These are phyloP conservation scores for Echinometra lucunter DNA, from an alignment of 53 echinoderm and acorn worm species.

Conservation along the genomic window DNA sequence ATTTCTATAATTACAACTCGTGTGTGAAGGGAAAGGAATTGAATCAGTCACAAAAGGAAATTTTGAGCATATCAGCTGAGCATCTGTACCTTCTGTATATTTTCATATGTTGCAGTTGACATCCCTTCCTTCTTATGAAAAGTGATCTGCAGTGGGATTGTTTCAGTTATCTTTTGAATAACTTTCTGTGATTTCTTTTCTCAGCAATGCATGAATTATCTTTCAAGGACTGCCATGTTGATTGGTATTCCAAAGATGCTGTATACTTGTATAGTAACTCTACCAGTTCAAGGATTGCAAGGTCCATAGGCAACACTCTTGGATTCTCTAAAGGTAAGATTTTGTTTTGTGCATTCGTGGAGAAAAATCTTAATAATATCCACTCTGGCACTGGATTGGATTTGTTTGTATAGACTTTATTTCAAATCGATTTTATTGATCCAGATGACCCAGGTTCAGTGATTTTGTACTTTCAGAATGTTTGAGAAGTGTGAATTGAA, in stretches of 20 bases:
- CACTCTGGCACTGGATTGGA: no score
- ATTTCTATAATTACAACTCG: no score
- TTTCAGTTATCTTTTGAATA: neutral
- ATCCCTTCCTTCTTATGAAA: neutral
- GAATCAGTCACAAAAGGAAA: no score
- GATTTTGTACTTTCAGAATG: neutral
- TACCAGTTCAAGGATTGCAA: constrained; percentile 90
- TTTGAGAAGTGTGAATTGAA: neutral
- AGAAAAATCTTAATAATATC: no score
- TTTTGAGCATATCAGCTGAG: no score
- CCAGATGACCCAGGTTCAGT: neutral
- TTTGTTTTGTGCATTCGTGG: neutral
- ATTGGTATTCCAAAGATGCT: constrained; percentile 89
- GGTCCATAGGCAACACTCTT: constrained; percentile 93
- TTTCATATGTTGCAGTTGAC: no score
- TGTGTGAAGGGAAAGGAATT: no score
- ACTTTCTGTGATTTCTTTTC: neutral
- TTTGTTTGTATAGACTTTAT: neutral
- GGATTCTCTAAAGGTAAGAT: constrained; percentile 95
- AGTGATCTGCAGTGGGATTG: neutral
- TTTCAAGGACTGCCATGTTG: constrained; percentile 89
- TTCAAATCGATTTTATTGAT: neutral
- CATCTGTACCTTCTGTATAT: no score
- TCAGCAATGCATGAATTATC: constrained; percentile 83
- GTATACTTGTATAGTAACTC: constrained; percentile 91